A percentile compares a stretch with the other conserved stretches of the same genome.
These are phyloP conservation scores for Lasioglossum figueresi DNA, from an alignment of 2,888 invertebrate genomes.

Conservation along the genomic window DNA sequence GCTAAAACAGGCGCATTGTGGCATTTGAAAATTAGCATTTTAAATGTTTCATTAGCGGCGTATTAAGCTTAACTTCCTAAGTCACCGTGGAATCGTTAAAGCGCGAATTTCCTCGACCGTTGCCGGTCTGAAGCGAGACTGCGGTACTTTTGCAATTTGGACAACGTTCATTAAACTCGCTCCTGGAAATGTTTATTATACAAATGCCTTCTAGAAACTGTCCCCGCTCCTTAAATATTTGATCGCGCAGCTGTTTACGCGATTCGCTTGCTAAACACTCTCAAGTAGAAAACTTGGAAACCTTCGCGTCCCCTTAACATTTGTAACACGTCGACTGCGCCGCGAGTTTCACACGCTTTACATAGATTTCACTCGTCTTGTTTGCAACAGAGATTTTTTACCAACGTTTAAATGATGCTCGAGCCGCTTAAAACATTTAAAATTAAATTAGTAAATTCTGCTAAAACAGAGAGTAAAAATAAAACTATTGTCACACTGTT, in stretches of 20 bases:
- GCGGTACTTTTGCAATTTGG: neutral
- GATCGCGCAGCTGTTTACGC: neutral
- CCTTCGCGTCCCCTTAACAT: neutral
- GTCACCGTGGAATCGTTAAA: slow-evolving; percentile 14
- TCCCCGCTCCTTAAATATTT: neutral
- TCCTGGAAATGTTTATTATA: neutral
- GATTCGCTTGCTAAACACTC: neutral
- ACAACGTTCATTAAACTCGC: slow-evolving; percentile 2
- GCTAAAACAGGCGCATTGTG: slow-evolving; percentile 10
- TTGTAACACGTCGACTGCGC: neutral
- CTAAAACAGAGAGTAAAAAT: neutral
- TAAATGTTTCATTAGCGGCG: slow-evolving; percentile 50
- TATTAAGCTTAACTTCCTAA: slow-evolving; percentile 50
- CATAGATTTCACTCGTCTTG: neutral
- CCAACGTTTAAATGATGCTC: neutral
- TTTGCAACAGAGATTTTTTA: neutral
- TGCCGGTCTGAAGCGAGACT: neutral
- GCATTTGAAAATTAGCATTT: slow-evolving; percentile 54
- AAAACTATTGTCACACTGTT: too few relatives aligned
- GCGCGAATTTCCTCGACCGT: neutral
- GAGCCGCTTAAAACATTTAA: neutral
- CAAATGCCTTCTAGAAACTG: neutral
- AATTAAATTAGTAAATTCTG: too few relatives aligned
- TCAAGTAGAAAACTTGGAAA: neutral
- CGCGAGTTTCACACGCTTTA: neutral